phyloP scores from a whole-genome alignment of 2,113 vertebrate genomes.

The Aphyosemion australe region DNA sequence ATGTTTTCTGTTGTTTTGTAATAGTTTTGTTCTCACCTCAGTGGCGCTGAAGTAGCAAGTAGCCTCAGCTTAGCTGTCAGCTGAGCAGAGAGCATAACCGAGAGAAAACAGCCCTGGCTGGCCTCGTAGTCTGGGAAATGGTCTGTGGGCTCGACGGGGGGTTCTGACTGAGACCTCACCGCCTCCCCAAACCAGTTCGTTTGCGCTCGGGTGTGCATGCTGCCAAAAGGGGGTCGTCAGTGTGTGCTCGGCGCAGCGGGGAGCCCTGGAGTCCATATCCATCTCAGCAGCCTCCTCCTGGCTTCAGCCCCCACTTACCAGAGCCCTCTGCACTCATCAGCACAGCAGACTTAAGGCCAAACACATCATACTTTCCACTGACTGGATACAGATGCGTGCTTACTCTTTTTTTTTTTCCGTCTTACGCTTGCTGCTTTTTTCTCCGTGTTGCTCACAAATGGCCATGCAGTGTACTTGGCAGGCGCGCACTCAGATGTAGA shows the following conservation, averaged over 20 bases:
- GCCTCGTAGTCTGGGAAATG: constrained; percentile 77
- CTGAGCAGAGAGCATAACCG: constrained; percentile 64
- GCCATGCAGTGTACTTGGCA: constrained; percentile 52
- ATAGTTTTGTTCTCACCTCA: constrained; percentile 74
- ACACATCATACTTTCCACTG: constrained; percentile 78
- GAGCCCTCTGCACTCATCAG: constrained; percentile 73
- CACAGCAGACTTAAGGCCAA: constrained; percentile 75
- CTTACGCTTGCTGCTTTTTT: constrained; percentile 21
- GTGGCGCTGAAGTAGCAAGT: constrained; percentile 52
- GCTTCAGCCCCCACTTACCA: constrained; percentile 71
- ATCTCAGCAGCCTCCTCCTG: constrained; percentile 74
- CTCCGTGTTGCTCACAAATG: constrained; percentile 53
- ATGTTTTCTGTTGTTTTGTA: constrained; percentile 62
- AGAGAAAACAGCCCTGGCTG: constrained; percentile 74
- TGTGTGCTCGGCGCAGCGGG: constrained; percentile 71
- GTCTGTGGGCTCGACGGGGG: constrained; percentile 74
- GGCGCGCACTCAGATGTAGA: constrained; percentile 54
- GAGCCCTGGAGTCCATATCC: constrained; percentile 75
- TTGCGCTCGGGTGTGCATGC: constrained; percentile 70
- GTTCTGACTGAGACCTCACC: constrained; percentile 69
- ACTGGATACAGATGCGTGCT: constrained; percentile 69
- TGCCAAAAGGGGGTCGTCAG: constrained; percentile 76
- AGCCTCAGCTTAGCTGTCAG: constrained; percentile 72
- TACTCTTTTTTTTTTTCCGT: constrained; percentile 3
- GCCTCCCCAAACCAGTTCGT: constrained; percentile 77